Evolutionary conservation across 2,888 invertebrate genomes (phyloP).

Genomic region (Cryptus viduatorius): DNA sequence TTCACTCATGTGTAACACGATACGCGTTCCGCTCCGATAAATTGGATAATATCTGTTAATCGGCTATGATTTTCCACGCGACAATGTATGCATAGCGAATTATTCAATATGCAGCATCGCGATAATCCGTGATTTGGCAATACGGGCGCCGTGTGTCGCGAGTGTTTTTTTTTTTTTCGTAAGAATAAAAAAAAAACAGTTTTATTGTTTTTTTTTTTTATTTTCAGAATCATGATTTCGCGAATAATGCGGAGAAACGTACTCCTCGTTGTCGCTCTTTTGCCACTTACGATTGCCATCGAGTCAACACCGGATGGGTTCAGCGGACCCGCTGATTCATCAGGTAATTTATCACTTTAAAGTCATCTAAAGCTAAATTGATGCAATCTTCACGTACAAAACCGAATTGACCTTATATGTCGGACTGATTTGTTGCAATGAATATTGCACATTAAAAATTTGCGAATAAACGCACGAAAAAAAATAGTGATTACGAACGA

Average conservation of each 20-base stretch:
- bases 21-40: slow-evolving; percentile 43
- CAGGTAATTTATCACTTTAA: slow-evolving; percentile 24
- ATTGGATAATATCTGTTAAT: slow-evolving; percentile 39
- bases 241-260: slow-evolving; percentile 22
- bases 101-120: background rate
- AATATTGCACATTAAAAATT: no score
- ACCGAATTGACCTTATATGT: background rate
- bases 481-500: no score
- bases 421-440: background rate
- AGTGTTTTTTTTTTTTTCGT: background rate
- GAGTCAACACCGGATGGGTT: background rate
- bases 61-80: slow-evolving; percentile 23
- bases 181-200: background rate
- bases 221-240: slow-evolving; percentile 57
- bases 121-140: background rate
- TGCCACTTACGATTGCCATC: slow-evolving; percentile 31
- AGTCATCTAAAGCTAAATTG: background rate
- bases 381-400: background rate
- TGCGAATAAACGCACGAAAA: background rate
- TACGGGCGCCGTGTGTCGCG: background rate
- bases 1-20: slow-evolving; percentile 43
- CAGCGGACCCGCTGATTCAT: background rate
- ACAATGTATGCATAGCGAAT: slow-evolving; percentile 15
- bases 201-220: background rate
- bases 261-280: slow-evolving; percentile 35